Evolutionary conservation across 2,113 vertebrate genomes (phyloP), one percentile per base, ranked within the genome.

Genomic region (Dunckerocampus dactyliophorus): DNA sequence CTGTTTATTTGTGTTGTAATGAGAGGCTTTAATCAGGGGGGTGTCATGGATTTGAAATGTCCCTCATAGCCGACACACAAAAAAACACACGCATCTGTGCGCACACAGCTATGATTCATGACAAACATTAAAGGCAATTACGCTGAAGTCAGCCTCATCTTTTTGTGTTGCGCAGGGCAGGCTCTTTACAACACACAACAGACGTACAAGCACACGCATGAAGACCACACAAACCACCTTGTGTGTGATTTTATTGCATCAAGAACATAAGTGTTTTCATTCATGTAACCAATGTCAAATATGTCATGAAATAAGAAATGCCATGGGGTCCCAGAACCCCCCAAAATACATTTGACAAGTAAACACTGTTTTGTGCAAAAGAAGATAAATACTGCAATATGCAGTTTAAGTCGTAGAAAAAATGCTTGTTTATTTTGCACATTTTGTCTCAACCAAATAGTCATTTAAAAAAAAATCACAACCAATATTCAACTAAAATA

Each of bases 121-220:
- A 63, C 84, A 79, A 87, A 87, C 85, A 89, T 90, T 89, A 88
- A 83, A 88, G 74, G 82, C 84, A 82, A 88, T 86, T 83, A 89
- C 86, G 81, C 85, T 64, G 80, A 67, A 69, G 67, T 69, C 69
- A 69, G 74, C 79, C 76, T 62, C 28, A 58, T 85, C 67, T 56
- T 75, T 82, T 83, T 83, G 75, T 78, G 61, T 71, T 69, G 55
- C 62, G 39, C 61, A 37, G n/a, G n/a, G n/a, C 34, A 66, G 52
- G 62, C 76, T 74, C 73, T 77, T 84, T 89, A 85, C 88, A 85
- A 83, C 84, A 85, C 82, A 74, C 72, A 82, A 73, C n/a, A 74
- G 34, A 19, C 69, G 19, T n/a, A n/a, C n/a, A n/a, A n/a, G n/a
- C n/a, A n/a, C n/a, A n/a, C n/a, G n/a, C n/a, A n/a, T n/a, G n/a